Conservation (phyloP, 2,797 vertebrate species). For the Sternotherus odoratus region DNA sequence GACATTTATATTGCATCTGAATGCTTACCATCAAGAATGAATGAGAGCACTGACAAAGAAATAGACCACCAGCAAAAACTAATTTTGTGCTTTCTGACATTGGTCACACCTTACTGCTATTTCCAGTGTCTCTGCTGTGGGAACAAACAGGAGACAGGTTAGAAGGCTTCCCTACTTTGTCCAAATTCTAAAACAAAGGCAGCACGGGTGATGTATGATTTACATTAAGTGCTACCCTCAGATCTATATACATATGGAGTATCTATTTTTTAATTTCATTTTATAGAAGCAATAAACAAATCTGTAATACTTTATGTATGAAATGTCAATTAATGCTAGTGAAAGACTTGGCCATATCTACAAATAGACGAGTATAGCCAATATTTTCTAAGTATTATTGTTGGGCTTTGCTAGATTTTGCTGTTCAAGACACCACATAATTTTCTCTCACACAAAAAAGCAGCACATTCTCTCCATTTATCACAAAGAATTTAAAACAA, state of each 20-base stretch:
- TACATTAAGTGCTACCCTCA: background rate
- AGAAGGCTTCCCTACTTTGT: background rate
- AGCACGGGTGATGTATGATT: background rate
- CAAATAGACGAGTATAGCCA: background rate
- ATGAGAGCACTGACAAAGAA: slow-evolving; percentile 15
- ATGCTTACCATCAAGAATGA: background rate
- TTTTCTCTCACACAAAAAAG: background rate
- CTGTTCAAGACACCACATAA: background rate
- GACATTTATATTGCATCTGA: background rate
- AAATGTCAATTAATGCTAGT: background rate
- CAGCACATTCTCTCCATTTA: background rate
- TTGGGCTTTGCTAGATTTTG: background rate
- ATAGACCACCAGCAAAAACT: background rate
- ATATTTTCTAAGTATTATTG: background rate
- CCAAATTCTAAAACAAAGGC: background rate
- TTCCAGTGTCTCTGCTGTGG: background rate
- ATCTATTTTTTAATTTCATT: background rate
- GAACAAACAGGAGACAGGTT: background rate
- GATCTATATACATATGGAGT: background rate
- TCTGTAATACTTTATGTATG: background rate
- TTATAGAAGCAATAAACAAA: background rate
- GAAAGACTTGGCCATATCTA: background rate
- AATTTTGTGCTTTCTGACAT: background rate
- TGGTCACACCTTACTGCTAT: background rate
- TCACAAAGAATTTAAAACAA: background rate